Evolutionary conservation across 2,797 vertebrate genomes (phyloP), one percentile per base, ranked within the genome.

Genomic region (Adrianichthys oophorus): DNA sequence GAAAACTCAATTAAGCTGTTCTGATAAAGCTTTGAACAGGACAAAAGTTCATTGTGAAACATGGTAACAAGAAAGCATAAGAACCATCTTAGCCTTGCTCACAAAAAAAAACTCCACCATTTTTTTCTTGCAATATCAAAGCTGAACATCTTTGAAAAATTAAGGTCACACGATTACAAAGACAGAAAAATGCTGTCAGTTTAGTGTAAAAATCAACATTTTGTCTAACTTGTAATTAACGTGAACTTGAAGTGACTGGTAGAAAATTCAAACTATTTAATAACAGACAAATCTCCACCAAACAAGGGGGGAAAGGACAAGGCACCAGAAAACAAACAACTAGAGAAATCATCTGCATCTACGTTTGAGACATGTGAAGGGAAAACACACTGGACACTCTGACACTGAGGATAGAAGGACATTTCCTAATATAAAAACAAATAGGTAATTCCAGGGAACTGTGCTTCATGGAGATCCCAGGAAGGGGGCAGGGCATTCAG

Each of bases 1-100:
- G 62, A 68, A 61, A 67, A 53, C 64, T 69, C 62, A 69, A 59
- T 74, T 74, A 66, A 64, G 69, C 48, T 41, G 17, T 67, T 69
- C 56, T 7, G 6, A 52, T 49, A 50, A 69, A 64, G 65, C 21
- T 1, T 0, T 51, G 61, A 59, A 64, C 29, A 56, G 21, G 48
- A 54, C 41, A 52, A 21, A 43, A 41, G 7, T 47, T 29, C 15
- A 18, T 48, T 50, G 46, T 21, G 15, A 41, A 26, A 41, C 23
- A 57, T 42, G 59, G 19, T 49, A 49, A 24, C 29, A 48, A 59
- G 45, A 24, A 59, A 52, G n/a, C 8, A 19, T 14, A 32, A 51
- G 50, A 60, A 59, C 41, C 52, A 49, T 37, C 14, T 0, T 12
- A 42, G 18, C 17, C 51, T 45, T 4, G 67, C 64, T 75, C 41